Conservation (phyloP, 2,113 vertebrate genomes). For the Zapus hudsonius region DNA sequence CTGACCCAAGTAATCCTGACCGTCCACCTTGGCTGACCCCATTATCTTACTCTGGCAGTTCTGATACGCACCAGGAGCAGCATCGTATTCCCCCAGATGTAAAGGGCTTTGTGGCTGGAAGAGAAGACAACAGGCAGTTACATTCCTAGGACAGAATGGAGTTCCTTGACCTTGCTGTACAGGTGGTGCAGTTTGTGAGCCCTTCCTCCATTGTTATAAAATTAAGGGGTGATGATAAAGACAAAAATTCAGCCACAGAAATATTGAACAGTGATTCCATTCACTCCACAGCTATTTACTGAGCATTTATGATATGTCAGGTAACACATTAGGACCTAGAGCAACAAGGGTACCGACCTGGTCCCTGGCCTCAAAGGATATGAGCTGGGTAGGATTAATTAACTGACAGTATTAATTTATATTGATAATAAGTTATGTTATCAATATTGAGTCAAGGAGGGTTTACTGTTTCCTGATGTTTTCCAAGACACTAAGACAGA, state of each 20-base stretch:
- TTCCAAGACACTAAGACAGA: background rate
- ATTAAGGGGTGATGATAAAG: background rate
- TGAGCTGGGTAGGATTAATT: background rate
- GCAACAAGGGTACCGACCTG: background rate
- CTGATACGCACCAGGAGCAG: constrained; percentile 41
- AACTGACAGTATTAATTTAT: background rate
- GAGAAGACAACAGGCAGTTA: background rate
- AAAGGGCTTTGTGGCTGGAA: constrained; percentile 52
- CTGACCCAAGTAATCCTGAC: background rate
- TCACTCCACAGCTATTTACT: background rate
- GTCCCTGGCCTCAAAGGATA: background rate
- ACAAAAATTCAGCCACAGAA: background rate
- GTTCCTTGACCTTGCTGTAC: background rate
- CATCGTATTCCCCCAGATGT: background rate
- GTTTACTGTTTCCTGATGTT: background rate
- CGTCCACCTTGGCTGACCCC: background rate
- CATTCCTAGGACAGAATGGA: background rate
- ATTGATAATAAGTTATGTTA: background rate
- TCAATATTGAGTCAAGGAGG: background rate
- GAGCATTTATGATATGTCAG: background rate
- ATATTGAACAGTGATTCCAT: background rate
- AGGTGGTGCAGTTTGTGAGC: background rate
- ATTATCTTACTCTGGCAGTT: background rate
- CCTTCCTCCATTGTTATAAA: background rate
- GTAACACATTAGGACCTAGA: background rate